Conservation (phyloP, 2,113 vertebrate species). For the Morone saxatilis region DNA sequence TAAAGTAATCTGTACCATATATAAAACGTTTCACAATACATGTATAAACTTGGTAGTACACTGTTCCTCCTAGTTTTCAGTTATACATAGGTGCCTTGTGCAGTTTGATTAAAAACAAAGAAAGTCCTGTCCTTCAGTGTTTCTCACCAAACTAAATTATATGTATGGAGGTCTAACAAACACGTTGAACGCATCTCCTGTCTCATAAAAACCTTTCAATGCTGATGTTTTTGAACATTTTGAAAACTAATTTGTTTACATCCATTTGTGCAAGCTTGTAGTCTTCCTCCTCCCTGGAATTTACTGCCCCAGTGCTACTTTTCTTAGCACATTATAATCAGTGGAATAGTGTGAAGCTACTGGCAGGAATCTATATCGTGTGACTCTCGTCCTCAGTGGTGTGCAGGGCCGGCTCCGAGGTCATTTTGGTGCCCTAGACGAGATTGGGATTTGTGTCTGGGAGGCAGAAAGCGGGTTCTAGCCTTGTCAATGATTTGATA, state of each 20-base stretch:
- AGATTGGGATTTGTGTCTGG: no score
- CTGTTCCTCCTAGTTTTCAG: background rate
- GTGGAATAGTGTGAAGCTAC: slow-evolving; percentile 46
- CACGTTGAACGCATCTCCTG: background rate
- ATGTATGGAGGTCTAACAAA: background rate
- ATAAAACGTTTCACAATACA: background rate
- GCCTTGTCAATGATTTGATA: no score
- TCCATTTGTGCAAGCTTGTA: background rate
- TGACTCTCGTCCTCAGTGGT: background rate
- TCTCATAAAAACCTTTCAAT: background rate
- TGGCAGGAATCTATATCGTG: slow-evolving; percentile 21
- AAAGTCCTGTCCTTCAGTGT: background rate
- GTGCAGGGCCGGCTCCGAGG: background rate
- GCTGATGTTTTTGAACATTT: background rate
- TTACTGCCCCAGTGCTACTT: slow-evolving; percentile 16
- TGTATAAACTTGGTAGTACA: background rate
- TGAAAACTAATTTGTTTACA: background rate
- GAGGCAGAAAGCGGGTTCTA: no score
- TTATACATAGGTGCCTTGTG: background rate
- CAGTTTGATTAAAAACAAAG: background rate
- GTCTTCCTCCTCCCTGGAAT: slow-evolving; percentile 16
- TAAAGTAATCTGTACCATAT: background rate
- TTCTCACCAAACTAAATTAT: background rate
- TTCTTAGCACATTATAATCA: slow-evolving; percentile 38
- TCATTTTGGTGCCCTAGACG: no score